Base-by-base conservation (phyloP, 2,797 vertebrate species). In the Orestias chungarensis region DNA sequence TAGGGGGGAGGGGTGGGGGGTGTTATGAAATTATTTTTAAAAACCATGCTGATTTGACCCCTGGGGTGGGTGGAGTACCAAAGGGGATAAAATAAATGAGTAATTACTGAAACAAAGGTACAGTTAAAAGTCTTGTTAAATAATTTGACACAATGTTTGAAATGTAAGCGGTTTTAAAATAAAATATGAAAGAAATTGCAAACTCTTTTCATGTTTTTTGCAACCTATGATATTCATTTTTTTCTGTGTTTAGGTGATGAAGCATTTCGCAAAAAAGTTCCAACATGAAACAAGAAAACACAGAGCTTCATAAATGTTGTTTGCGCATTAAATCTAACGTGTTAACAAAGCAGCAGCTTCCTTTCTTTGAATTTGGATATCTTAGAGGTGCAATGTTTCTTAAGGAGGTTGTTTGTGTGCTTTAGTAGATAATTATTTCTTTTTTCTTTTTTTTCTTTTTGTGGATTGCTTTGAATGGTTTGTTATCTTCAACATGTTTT, bases 361-460 rank as follows among this genome's bases (percentile, higher is more conserved):
- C 75, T 74, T 42, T 73, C 82, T 89, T 88, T 89, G 88, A 87
- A 73, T 75, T 44, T 50, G 84, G 87, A 86, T 85, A 86, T 88
- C 89, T 84, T 49, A 35, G 14, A 79, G 74, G 85, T 64, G 71
- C 27, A 76, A 79, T 90, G 83, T 72, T 3, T 82, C 35, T 75
- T 54, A 43, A 89, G 47, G 47, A 70, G 27, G 61, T 74, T 57
- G 57, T 17, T 40, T 89, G 85, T 92, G 91, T 89, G 88, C 74
- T 87, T 91, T 82, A 78, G 79, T 71, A 18, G 75, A 78, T 81
- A 86, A 88, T 83, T 76, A 68, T 59, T 18, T 17, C 27, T 50
- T 79, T 86, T 89, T 84, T 91, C 86, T 86, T 91, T 84, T 86
- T 87, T 88, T 82, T 70, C 68, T 85, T 68, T 81, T 18, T 29